Percentiles rank a stretch among this genome's conserved stretches.
phyloP scores from a whole-genome alignment of 2,888 invertebrate genomes.

The Aspidiotus rigidus region DNA sequence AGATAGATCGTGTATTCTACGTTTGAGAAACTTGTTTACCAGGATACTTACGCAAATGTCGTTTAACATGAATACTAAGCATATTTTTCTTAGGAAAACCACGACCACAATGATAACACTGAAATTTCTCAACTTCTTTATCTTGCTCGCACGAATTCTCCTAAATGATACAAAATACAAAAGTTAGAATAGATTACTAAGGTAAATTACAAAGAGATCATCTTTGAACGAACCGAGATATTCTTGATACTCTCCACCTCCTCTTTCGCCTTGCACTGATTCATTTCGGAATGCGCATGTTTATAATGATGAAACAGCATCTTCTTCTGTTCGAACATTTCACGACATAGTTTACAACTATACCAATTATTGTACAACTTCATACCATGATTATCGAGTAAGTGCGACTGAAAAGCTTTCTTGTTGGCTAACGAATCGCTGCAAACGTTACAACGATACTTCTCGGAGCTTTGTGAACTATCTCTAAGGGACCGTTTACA shows the following conservation, averaged over 20 bases:
- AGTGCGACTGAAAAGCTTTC: conserved; percentile 29
- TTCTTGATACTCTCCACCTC: not conserved
- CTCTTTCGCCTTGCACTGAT: conserved; percentile 5
- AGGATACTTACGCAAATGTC: conserved; percentile 21
- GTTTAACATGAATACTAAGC: conserved; percentile 26
- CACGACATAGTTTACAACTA: conserved; percentile 24
- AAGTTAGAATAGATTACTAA: no score
- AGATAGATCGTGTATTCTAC: no score
- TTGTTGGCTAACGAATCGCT: conserved; percentile 25
- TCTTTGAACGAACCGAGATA: no score
- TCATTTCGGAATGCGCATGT: conserved; percentile 24
- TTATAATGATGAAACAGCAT: conserved; percentile 27
- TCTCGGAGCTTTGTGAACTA: not conserved
- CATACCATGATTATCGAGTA: conserved; percentile 23
- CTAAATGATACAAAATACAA: no score
- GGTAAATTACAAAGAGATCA: no score
- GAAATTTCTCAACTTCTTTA: conserved; percentile 25
- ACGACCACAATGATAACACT: conserved; percentile 25
- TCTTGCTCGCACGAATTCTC: not conserved
- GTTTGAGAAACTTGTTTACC: not conserved
- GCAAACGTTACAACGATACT: conserved; percentile 22
- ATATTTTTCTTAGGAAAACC: conserved; percentile 23
- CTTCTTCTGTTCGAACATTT: conserved; percentile 27
- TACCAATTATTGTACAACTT: conserved; percentile 30
- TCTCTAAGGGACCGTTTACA: conserved; percentile 10